Conservation (phyloP, 2,113 vertebrate genomes). For the Hyperopisus bebe region DNA sequence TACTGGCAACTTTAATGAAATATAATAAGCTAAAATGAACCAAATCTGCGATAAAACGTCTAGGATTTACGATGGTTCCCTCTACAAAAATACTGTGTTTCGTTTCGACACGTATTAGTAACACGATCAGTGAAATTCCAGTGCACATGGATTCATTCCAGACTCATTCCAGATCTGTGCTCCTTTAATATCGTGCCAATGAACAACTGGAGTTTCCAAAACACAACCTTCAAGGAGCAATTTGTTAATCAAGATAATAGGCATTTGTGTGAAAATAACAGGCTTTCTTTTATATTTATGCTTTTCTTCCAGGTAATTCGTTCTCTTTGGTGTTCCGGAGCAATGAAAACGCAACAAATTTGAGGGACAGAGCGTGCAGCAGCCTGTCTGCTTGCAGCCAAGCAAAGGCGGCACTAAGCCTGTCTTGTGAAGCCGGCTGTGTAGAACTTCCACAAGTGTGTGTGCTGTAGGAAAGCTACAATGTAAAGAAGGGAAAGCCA, state of each 20-base stretch:
- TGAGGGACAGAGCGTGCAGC: background rate
- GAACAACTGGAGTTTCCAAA: constrained; percentile 1
- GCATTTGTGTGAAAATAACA: background rate
- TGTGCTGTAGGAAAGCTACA: background rate
- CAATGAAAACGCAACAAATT: background rate
- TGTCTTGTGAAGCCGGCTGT: background rate
- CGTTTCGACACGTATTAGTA: background rate
- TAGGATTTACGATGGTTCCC: background rate
- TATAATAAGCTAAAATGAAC: background rate
- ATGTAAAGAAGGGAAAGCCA: background rate
- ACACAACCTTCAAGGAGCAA: constrained; percentile 12
- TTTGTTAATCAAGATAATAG: constrained; percentile 6
- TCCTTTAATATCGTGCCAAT: background rate
- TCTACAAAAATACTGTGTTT: background rate
- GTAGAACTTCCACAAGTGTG: background rate
- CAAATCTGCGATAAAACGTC: background rate
- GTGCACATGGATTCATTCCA: background rate
- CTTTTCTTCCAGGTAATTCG: background rate
- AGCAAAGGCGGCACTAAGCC: background rate
- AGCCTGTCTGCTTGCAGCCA: background rate
- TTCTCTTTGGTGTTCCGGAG: background rate
- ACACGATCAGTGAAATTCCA: background rate
- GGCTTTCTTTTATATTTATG: background rate
- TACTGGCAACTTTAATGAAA: background rate
- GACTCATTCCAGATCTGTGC: background rate